Evolutionary conservation across 2,888 invertebrate species (phyloP).

Genomic region (Timema podura): DNA sequence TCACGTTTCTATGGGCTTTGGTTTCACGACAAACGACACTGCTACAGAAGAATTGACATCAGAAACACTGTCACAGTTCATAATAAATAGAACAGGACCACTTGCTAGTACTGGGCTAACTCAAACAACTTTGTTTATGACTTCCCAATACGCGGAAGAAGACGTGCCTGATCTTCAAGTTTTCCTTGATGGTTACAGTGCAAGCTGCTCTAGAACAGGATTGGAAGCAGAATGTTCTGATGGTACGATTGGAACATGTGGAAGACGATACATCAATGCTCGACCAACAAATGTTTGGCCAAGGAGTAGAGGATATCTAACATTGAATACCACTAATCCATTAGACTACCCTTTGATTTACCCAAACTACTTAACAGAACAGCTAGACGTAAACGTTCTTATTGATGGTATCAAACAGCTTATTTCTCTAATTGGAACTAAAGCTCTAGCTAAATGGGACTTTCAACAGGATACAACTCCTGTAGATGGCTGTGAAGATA

Average conservation of each 20-base stretch:
- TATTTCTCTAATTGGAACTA: slow-evolving; percentile 55
- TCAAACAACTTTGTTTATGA: slow-evolving; percentile 62
- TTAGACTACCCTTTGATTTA: slow-evolving; percentile 65
- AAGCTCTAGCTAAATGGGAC: slow-evolving; percentile 15
- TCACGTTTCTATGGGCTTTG: slow-evolving; percentile 53
- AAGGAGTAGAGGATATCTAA: slow-evolving; percentile 37
- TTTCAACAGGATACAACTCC: slow-evolving; percentile 14
- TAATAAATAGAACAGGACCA: slow-evolving; percentile 57
- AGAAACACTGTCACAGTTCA: slow-evolving; percentile 53
- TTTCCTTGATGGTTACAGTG: slow-evolving; percentile 46
- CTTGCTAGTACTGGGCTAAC: slow-evolving; percentile 62
- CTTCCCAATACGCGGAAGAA: slow-evolving; percentile 54
- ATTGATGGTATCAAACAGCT: slow-evolving; percentile 60
- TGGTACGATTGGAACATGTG: slow-evolving; percentile 23
- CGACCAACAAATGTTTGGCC: slow-evolving; percentile 41
- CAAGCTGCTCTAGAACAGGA: slow-evolving; percentile 37
- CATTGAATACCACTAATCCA: slow-evolving; percentile 63
- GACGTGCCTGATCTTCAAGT: slow-evolving; percentile 60
- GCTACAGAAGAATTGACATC: slow-evolving; percentile 36
- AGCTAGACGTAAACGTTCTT: slow-evolving; percentile 59
- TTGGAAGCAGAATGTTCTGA: slow-evolving; percentile 36
- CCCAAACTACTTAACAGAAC: slow-evolving; percentile 68
- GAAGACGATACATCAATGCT: slow-evolving; percentile 27
- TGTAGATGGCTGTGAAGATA: slow-evolving; percentile 37
- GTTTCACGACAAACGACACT: slow-evolving; percentile 48